phyloP scores from a whole-genome alignment of 2,888 invertebrate species.

The Chrysodeixis includens region DNA sequence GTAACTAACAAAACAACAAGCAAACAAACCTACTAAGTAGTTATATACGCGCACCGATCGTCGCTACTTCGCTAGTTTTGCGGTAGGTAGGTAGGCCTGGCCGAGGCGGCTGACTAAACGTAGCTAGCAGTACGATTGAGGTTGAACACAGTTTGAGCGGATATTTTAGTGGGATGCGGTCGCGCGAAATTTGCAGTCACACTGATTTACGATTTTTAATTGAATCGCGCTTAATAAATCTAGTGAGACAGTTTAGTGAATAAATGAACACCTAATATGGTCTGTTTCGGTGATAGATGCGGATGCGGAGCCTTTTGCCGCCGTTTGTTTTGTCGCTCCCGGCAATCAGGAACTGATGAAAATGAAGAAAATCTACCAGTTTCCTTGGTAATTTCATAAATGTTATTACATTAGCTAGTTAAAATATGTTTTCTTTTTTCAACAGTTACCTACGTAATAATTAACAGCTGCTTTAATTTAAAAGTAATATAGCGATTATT shows the following conservation, averaged over 20 bases:
- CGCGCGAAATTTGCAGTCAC: slow-evolving; percentile 49
- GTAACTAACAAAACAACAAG: slow-evolving; percentile 48
- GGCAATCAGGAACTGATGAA: slow-evolving; percentile 58
- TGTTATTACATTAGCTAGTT: neutral
- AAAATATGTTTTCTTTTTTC: neutral
- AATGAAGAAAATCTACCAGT: slow-evolving; percentile 65
- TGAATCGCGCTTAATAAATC: slow-evolving; percentile 50
- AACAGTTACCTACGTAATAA: too few relatives aligned
- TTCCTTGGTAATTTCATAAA: slow-evolving; percentile 70
- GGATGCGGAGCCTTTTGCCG: slow-evolving; percentile 79
- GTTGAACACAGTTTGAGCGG: slow-evolving; percentile 62
- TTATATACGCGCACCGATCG: slow-evolving; percentile 7
- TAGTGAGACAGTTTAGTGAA: slow-evolving; percentile 51
- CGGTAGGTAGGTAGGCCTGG: slow-evolving; percentile 47
- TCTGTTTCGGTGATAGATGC: slow-evolving; percentile 73
- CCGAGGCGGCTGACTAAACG: slow-evolving; percentile 56
- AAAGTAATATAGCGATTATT: too few relatives aligned
- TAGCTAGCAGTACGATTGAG: slow-evolving; percentile 49
- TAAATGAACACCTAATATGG: slow-evolving; percentile 63
- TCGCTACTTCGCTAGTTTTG: slow-evolving; percentile 46
- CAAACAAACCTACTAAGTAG: slow-evolving; percentile 15
- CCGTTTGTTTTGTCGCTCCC: slow-evolving; percentile 77
- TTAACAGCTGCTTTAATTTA: too few relatives aligned
- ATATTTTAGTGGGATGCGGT: slow-evolving; percentile 76
- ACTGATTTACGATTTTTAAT: slow-evolving; percentile 47